A percentile compares a stretch with the other conserved stretches of the same genome.
phyloP scores from a whole-genome alignment of 2,113 vertebrate species.

The Neoarius graeffei region DNA sequence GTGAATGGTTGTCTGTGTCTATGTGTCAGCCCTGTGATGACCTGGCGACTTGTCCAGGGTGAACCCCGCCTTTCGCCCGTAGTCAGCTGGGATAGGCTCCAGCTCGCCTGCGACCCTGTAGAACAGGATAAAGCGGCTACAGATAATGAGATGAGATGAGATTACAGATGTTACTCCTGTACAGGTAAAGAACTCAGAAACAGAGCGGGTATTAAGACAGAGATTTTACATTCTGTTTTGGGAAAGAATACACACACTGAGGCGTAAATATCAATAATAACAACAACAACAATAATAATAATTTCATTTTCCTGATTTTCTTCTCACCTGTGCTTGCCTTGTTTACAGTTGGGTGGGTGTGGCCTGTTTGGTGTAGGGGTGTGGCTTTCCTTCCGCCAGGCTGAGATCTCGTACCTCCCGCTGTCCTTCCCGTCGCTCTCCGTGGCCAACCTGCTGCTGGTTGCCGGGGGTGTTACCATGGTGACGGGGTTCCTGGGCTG shows the following conservation, averaged over 20 bases:
- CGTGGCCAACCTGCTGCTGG: constrained; percentile 80
- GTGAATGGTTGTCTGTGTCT: no score
- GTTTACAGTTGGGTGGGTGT: constrained; percentile 82
- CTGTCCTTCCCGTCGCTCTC: constrained; percentile 82
- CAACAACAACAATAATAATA: neutral
- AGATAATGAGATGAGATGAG: no score
- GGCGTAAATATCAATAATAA: neutral
- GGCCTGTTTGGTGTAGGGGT: constrained; percentile 82
- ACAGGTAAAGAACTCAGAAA: neutral
- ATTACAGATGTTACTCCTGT: neutral
- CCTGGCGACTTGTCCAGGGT: no score
- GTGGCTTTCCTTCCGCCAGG: constrained; percentile 82
- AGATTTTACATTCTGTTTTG: neutral
- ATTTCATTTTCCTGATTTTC: neutral
- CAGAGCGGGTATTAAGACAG: neutral
- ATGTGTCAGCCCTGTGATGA: no score
- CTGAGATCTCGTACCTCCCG: constrained; percentile 80
- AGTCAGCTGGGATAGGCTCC: no score
- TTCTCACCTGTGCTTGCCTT: constrained; percentile 2
- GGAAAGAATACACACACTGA: neutral
- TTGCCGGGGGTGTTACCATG: constrained; percentile 81
- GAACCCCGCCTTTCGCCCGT: no score
- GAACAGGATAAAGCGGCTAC: no score
- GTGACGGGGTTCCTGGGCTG: constrained; percentile 84
- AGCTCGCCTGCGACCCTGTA: no score